phyloP scores from a whole-genome alignment of 2,888 invertebrate genomes.

The Rotaria magnacalcarata region DNA sequence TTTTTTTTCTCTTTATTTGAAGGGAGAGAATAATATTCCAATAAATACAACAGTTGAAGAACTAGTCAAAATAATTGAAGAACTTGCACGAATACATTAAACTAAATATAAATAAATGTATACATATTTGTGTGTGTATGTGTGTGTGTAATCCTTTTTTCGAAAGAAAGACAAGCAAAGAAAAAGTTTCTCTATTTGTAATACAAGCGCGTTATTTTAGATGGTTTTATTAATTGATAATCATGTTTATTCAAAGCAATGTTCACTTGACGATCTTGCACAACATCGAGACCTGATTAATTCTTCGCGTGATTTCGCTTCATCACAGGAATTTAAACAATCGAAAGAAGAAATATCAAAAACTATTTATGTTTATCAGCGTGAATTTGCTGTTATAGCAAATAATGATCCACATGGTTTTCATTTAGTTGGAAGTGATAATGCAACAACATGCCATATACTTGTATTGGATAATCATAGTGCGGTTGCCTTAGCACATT shows the following conservation, averaged over 20 bases:
- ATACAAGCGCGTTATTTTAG: neutral
- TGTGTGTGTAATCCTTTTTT: neutral
- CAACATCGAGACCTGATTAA: neutral
- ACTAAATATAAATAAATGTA: neutral
- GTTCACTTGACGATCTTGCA: neutral
- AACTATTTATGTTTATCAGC: neutral
- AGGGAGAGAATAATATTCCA: neutral
- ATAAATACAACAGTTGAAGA: slow-evolving; percentile 8
- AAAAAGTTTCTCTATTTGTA: neutral
- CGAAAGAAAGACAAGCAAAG: neutral
- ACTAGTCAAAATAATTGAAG: slow-evolving; percentile 36
- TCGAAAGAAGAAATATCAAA: neutral
- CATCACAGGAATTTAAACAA: neutral
- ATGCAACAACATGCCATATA: slow-evolving; percentile 46
- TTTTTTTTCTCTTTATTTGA: neutral
- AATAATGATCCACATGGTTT: slow-evolving; percentile 58
- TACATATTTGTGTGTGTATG: neutral
- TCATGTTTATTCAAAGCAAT: neutral
- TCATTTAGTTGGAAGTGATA: slow-evolving; percentile 44
- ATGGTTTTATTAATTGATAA: slow-evolving; percentile 18
- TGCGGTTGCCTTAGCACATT: slow-evolving; percentile 37
- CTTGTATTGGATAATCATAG: slow-evolving; percentile 38
- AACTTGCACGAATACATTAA: slow-evolving; percentile 34
- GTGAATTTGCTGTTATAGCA: neutral
- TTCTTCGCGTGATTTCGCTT: neutral